A percentile compares a stretch with the other conserved stretches of the same genome.
These are phyloP conservation scores for Parauchenoglanis punctatus DNA, from an alignment of 2,797 vertebrate species.

Conservation along the genomic window DNA sequence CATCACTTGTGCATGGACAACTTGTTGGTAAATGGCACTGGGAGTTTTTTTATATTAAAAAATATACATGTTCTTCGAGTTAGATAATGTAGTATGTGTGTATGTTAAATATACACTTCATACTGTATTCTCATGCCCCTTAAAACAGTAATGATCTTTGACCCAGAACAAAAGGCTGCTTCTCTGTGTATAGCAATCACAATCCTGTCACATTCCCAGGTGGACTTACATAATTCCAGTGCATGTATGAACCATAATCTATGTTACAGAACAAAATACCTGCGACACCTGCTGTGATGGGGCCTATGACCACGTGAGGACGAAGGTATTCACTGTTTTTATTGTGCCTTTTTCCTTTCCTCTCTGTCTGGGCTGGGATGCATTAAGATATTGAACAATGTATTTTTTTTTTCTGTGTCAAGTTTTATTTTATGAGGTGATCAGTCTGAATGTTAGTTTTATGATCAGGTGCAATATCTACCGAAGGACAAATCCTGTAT, in stretches of 20 bases:
- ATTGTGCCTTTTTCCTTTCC: slow-evolving; percentile 56
- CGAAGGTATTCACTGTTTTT: slow-evolving; percentile 24
- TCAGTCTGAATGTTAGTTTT: slow-evolving; percentile 41
- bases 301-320: slow-evolving; percentile 19
- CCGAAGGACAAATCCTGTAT: slow-evolving; percentile 45
- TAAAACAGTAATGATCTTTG: slow-evolving; percentile 9
- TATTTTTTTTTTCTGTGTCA: not conserved
- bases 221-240: slow-evolving; percentile 34
- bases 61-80: slow-evolving; percentile 27
- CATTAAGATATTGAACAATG: slow-evolving; percentile 10
- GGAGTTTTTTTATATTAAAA: slow-evolving; percentile 50
- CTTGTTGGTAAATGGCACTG: slow-evolving; percentile 41
- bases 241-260: slow-evolving; percentile 38
- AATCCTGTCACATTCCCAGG: slow-evolving; percentile 14
- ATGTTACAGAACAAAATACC: slow-evolving; percentile 29
- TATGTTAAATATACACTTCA: slow-evolving; percentile 52
- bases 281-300: not conserved
- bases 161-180: slow-evolving; percentile 23
- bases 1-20: slow-evolving; percentile 53
- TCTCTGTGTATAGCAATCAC: slow-evolving; percentile 5
- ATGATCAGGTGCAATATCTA: slow-evolving; percentile 59
- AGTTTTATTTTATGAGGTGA: slow-evolving; percentile 23
- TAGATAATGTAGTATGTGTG: slow-evolving; percentile 45
- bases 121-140: slow-evolving; percentile 15
- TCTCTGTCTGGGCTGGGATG: slow-evolving; percentile 24